Evolutionary conservation across 2,113 vertebrate genomes (phyloP).

Genomic region (Phodopus roborovskii): DNA sequence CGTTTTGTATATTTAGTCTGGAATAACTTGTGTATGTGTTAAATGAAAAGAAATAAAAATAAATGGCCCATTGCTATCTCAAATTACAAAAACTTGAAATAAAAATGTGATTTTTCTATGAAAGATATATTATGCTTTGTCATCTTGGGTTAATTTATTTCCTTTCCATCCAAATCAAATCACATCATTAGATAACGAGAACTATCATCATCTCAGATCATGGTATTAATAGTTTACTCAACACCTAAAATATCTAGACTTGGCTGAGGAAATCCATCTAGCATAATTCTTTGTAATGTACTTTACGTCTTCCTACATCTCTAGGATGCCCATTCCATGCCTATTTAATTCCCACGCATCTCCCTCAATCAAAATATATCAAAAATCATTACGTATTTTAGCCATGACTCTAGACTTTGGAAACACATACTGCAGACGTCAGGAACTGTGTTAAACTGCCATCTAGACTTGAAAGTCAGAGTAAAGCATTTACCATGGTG

Average conservation of each 20-base stretch:
- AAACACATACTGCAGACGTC: neutral
- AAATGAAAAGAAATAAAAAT: neutral
- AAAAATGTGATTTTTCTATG: neutral
- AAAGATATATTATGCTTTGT: neutral
- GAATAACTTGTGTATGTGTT: neutral
- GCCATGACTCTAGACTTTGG: neutral
- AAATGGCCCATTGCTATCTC: neutral
- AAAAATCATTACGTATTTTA: neutral
- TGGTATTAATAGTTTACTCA: conserved; percentile 24
- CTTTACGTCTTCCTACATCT: neutral
- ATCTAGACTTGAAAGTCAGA: neutral
- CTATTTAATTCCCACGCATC: neutral
- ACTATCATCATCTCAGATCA: conserved; percentile 28
- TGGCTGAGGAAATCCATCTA: conserved; percentile 62
- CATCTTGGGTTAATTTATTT: neutral
- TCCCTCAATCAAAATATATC: neutral
- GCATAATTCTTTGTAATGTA: conserved; percentile 43
- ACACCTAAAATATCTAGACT: conserved; percentile 46
- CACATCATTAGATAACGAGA: conserved; percentile 48
- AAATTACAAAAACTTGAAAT: neutral
- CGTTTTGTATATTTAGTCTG: neutral
- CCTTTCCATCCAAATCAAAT: neutral
- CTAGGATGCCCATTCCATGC: neutral
- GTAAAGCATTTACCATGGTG: neutral
- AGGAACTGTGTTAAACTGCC: neutral